Base-by-base conservation (phyloP, 2,888 invertebrate genomes). In the Geotrupes spiniger region DNA sequence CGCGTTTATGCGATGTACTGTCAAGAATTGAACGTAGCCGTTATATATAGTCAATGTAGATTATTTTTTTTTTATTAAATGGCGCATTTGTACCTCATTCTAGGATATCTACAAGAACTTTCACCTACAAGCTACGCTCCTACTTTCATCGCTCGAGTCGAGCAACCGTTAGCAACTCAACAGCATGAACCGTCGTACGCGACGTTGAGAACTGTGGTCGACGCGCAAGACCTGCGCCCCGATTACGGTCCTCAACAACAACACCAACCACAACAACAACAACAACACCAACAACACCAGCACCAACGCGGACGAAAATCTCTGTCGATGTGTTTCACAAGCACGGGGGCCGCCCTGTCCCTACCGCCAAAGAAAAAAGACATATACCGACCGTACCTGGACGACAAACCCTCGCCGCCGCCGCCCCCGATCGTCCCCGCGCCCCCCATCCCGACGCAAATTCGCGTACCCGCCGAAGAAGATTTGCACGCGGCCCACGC, bases 341-440 rank as follows among this genome's bases (percentile, higher is more conserved):
- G 89, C 72, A 89, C 89, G 10, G 89, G 89, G 36, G 84, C 87
- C n/a, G 82, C 88, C 28, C 76, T 90, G 16, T 88, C 89, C 49
- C 74, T 92, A 64, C 92, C 92, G 54, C 92, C 92, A 2, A 92
- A 92, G 73, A 92, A 92, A 73, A 91, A 92, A 72, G 92, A 92
- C 72, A 90, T 92, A 63, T 92, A 92, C 72, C 79, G 92, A 53
- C 92, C 92, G 1, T 92, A 92, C 74, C 75, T 88, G 56, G 87
- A 84, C 53, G 84, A 85, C 62, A 82, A 83, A 64, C 79, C 81
- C 11, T 72, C 63, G 11, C 58, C 63, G 1, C 40, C 64, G 17
- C 62, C 21, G 21, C 21, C 21, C 21, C 21, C 67, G 11, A n/a
- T n/a, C n/a, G n/a, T n/a, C n/a, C n/a, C n/a, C n/a, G n/a, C n/a